Percentiles rank a stretch among this genome's conserved stretches.
These are phyloP conservation scores for Globodera rostochiensis DNA, from an alignment of 1,140 invertebrate genomes.

Conservation along the genomic window DNA sequence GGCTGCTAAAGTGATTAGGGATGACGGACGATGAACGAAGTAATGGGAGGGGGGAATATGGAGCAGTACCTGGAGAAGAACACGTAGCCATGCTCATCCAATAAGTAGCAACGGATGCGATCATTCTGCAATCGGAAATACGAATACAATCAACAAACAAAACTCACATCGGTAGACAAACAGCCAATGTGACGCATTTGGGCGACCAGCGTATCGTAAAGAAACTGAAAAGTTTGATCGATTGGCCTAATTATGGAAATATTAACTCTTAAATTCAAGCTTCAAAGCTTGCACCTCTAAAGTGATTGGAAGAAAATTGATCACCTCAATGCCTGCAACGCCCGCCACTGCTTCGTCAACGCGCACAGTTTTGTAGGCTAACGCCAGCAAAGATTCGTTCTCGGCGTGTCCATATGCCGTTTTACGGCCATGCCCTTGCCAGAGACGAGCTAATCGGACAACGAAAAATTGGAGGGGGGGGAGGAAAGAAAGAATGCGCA, in stretches of 20 bases:
- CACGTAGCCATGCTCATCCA: slow-evolving; percentile 64
- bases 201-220: slow-evolving; percentile 58
- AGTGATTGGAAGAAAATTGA: not conserved
- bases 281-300: not conserved
- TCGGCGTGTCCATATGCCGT: slow-evolving; percentile 59
- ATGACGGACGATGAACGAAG: not conserved
- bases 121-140: slow-evolving; percentile 39
- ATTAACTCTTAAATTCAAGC: not conserved
- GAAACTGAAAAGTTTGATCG: slow-evolving; percentile 22
- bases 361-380: slow-evolving; percentile 61
- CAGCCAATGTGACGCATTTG: slow-evolving; percentile 58
- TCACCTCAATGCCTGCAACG: slow-evolving; percentile 60
- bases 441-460: slow-evolving; percentile 57
- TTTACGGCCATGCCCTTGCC: slow-evolving; percentile 50
- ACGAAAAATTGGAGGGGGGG: slow-evolving; percentile 10
- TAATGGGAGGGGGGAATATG: not conserved
- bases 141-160: not conserved
- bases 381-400: slow-evolving; percentile 54
- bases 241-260: not conserved
- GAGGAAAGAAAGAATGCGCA: slow-evolving; percentile 38
- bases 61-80: slow-evolving; percentile 49
- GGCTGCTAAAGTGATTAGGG: slow-evolving; percentile 30
- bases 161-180: slow-evolving; percentile 48
- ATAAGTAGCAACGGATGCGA: slow-evolving; percentile 55
- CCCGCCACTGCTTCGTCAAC: slow-evolving; percentile 58